These are phyloP conservation scores for Seladonia tumulorum DNA, from an alignment of 2,888 invertebrate genomes.

Conservation along the genomic window DNA sequence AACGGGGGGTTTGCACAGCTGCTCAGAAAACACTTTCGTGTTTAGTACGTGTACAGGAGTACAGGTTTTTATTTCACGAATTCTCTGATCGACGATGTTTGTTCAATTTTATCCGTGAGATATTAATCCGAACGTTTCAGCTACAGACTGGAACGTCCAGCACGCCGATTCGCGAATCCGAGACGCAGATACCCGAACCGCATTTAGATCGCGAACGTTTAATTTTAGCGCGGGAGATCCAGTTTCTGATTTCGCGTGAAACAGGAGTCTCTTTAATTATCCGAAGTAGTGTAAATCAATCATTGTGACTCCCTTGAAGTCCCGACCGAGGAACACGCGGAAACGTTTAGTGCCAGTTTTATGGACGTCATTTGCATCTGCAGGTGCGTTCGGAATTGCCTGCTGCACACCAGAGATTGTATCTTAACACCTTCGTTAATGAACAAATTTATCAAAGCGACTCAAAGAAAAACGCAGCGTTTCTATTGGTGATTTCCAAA, in stretches of 20 bases:
- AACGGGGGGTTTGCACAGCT: no score
- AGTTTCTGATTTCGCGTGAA: background rate
- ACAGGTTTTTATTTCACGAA: no score
- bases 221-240: background rate
- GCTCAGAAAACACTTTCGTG: no score
- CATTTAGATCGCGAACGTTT: constrained; percentile 9
- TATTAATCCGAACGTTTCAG: background rate
- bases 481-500: background rate
- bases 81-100: background rate
- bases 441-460: background rate
- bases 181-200: background rate
- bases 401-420: background rate
- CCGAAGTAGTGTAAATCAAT: constrained; percentile 7
- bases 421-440: background rate
- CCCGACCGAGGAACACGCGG: background rate
- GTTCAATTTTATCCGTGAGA: background rate
- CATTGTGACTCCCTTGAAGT: background rate
- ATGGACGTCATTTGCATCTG: background rate
- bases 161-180: background rate
- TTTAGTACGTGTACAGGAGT: no score
- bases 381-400: background rate
- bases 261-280: constrained; percentile 6
- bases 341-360: background rate
- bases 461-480: background rate
- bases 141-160: background rate